These are phyloP conservation scores for Pantherophis alleghaniensis DNA, from an alignment of 2,797 vertebrate species.

Conservation along the genomic window DNA sequence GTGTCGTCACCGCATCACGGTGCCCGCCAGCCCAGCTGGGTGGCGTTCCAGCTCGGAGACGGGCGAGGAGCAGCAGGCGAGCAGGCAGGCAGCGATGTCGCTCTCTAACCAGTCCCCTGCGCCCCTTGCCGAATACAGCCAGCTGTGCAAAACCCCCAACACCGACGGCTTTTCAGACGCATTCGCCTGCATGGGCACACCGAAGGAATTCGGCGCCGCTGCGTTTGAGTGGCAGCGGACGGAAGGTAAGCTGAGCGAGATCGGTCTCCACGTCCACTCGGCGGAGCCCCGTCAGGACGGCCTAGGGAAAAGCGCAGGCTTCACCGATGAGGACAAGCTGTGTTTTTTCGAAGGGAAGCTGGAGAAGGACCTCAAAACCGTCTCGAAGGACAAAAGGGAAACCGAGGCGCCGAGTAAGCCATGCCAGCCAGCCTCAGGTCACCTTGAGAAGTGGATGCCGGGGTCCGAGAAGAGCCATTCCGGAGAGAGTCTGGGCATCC, in stretches of 20 bases:
- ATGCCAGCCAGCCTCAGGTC: slow-evolving; percentile 61
- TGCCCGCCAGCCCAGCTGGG: slow-evolving; percentile 60
- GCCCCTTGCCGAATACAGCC: slow-evolving; percentile 79
- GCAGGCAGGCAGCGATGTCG: slow-evolving; percentile 79
- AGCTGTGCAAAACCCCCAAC: slow-evolving; percentile 77
- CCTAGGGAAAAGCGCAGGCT: slow-evolving; percentile 71
- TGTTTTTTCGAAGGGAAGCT: slow-evolving; percentile 85
- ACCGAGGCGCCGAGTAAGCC: slow-evolving; percentile 67
- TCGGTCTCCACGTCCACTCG: slow-evolving; percentile 72
- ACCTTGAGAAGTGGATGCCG: slow-evolving; percentile 73
- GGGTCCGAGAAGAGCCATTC: slow-evolving; percentile 56
- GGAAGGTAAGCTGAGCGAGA: slow-evolving; percentile 77
- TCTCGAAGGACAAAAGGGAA: slow-evolving; percentile 66
- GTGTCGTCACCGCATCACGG: slow-evolving; percentile 70
- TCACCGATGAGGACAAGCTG: slow-evolving; percentile 91
- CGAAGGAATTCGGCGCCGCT: slow-evolving; percentile 68
- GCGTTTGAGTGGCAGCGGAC: slow-evolving; percentile 89
- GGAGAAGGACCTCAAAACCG: slow-evolving; percentile 79
- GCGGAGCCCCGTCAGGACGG: slow-evolving; percentile 68
- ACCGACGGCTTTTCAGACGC: slow-evolving; percentile 55
- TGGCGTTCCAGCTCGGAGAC: slow-evolving; percentile 58
- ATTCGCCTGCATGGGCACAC: slow-evolving; percentile 62
- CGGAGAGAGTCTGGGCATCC: slow-evolving; percentile 46
- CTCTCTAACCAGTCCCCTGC: slow-evolving; percentile 83
- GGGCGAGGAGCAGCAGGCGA: slow-evolving; percentile 17